Conservation (phyloP, 2,888 invertebrate species). For the Allolobophora icterica region DNA sequence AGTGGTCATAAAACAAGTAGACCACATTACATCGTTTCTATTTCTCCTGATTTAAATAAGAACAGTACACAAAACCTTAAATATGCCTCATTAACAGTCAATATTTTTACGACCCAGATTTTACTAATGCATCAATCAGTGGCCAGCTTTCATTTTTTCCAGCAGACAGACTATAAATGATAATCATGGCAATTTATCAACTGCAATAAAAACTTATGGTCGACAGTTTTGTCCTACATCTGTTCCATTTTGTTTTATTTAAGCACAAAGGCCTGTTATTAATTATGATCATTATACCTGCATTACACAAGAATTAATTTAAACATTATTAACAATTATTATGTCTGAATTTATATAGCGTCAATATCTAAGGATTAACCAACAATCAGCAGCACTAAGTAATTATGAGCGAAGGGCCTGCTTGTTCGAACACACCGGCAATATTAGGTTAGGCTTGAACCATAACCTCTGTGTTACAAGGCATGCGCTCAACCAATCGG, state of each 20-base stretch:
- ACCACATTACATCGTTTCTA: no score
- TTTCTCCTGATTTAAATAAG: no score
- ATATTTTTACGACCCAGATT: no score
- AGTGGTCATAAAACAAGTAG: no score
- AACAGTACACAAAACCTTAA: no score
- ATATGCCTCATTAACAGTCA: no score
- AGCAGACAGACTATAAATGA: no score
- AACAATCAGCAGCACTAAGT: neutral
- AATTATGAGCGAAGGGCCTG: neutral
- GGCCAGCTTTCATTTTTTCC: no score
- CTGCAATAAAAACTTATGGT: no score
- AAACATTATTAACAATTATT: neutral
- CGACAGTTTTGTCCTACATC: neutral
- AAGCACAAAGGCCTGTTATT: neutral
- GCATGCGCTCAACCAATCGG: neutral
- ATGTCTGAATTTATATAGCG: neutral
- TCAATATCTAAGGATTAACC: neutral
- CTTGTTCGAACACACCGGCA: neutral
- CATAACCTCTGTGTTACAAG: neutral
- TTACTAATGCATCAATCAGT: no score
- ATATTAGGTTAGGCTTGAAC: neutral
- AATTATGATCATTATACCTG: neutral
- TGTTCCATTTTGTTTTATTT: neutral
- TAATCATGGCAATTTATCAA: no score
- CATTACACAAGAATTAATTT: neutral